A percentile compares a stretch with the other conserved stretches of the same genome.
phyloP scores from a whole-genome alignment of 2,888 invertebrate species.

The Malthinus seriepunctatus region DNA sequence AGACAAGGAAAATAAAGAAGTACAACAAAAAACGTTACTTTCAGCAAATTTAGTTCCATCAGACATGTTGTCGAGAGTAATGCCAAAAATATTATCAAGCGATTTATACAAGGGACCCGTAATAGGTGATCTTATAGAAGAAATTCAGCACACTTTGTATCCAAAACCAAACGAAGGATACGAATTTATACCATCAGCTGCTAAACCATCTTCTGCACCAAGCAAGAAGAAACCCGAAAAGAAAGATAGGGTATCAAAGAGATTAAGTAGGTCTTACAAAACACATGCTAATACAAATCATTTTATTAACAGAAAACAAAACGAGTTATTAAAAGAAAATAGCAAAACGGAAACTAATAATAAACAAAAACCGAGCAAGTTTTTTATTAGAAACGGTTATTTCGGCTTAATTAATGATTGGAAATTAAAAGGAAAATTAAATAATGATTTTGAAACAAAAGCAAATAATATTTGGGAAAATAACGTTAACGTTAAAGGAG shows the following conservation, averaged over 20 bases:
- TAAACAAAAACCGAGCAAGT: constrained; percentile 20
- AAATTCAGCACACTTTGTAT: constrained; percentile 59
- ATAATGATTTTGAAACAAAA: constrained; percentile 17
- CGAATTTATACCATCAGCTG: constrained; percentile 20
- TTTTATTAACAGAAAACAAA: constrained; percentile 49
- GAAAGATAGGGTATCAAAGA: constrained; percentile 46
- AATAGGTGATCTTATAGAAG: constrained; percentile 69
- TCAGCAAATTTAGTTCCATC: constrained; percentile 25
- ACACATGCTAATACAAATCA: constrained; percentile 42
- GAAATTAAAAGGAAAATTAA: constrained; percentile 35
- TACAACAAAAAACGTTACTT: constrained; percentile 45
- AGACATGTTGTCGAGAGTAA: constrained; percentile 39
- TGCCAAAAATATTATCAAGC: constrained; percentile 47
- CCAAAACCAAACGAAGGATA: constrained; percentile 44
- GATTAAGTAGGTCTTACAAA: constrained; percentile 31
- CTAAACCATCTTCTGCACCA: constrained; percentile 7
- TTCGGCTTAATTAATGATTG: constrained; percentile 39
- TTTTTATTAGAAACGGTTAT: constrained; percentile 31
- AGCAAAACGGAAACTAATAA: constrained; percentile 25
- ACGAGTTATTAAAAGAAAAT: constrained; percentile 43
- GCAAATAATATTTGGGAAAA: constrained; percentile 56
- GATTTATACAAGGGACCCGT: constrained; percentile 66
- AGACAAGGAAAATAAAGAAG: constrained; percentile 34
- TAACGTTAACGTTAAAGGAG: constrained; percentile 58
- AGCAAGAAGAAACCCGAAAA: constrained; percentile 31